Evolutionary conservation across 2,113 vertebrate species (phyloP), one percentile per base, ranked within the genome.

Genomic region (Thalassarche chlororhynchos): DNA sequence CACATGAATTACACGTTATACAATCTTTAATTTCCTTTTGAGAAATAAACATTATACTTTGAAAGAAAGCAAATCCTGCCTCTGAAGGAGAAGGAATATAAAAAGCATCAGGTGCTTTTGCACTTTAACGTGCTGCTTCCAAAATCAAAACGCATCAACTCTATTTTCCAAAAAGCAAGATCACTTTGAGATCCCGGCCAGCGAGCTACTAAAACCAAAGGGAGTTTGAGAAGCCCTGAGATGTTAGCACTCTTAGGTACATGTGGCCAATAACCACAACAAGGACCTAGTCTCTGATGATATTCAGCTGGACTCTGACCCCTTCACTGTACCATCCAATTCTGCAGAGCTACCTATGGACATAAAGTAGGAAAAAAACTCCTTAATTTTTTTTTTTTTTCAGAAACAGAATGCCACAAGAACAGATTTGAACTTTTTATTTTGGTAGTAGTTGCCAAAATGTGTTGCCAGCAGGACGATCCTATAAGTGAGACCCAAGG

Each of bases 1-100:
- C 51, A 90, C 58, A 89, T 23, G 68, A 64, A 69, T 64, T 76
- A 42, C 60, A 54, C 14, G 5, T 96, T 93, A 93, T 70, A 76
- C 21, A 82, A 78, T 70, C 25, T 93, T 95, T 80, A 65, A 90
- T 88, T 93, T 96, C 55, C 62, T 87, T 96, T 94, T 90, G 58
- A 78, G 68, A 95, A 95, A 58, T 11, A 93, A 84, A 87, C 70
- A 71, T 51, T 69, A 38, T 69, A 49, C 64, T 74, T 82, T 51
- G 47, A 90, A 75, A 89, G 78, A 62, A 95, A 76, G 8, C 29
- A 79, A 90, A 44, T 77, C 38, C 51, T 94, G 17, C 14, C 51
- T 94, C 65, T 88, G 64, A 82, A 89, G 62, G 44, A 72, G 69
- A 84, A 62, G 14, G 61, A 66, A 9, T 31, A 47, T 31, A 70